Percentiles rank a stretch among this genome's conserved stretches.
Evolutionary conservation across 2,888 invertebrate genomes (phyloP).

Genomic region (Pimpla rufipes): DNA sequence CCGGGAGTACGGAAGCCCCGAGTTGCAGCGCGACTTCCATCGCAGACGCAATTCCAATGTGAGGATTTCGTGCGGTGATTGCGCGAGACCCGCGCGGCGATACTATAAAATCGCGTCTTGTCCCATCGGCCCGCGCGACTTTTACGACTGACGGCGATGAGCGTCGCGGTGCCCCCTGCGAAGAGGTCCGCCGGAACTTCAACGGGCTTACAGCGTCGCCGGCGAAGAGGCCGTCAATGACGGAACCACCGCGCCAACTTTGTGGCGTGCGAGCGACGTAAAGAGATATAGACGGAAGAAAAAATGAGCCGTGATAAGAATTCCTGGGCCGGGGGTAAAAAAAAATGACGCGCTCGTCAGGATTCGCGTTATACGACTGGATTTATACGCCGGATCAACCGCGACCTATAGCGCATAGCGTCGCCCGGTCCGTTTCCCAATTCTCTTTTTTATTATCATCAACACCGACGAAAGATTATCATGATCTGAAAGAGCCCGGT

Average conservation of each 20-base stretch:
- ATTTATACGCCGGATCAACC: background rate
- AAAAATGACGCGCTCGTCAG: background rate
- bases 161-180: background rate
- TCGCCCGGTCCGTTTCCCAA: slow-evolving; percentile 9
- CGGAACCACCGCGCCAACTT: background rate
- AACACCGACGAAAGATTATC: background rate
- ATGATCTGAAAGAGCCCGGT: background rate
- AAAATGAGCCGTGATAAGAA: background rate
- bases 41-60: slow-evolving; percentile 43
- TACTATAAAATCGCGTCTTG: slow-evolving; percentile 42
- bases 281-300: background rate
- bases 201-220: slow-evolving; percentile 27
- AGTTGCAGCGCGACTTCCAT: background rate
- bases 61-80: slow-evolving; percentile 40
- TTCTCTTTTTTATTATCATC: slow-evolving; percentile 12
- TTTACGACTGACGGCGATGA: slow-evolving; percentile 42
- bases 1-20: slow-evolving; percentile 5
- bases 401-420: background rate
- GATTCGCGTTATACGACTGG: background rate
- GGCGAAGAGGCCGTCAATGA: background rate
- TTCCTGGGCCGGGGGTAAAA: background rate
- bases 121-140: slow-evolving; percentile 29
- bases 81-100: slow-evolving; percentile 31
- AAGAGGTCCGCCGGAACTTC: slow-evolving; percentile 10
- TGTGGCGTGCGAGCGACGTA: background rate